Evolutionary conservation across 1,140 invertebrate genomes (phyloP).

Genomic region (Caenorhabditis elegans): WBcel235 BX284602.5:5275001-5275500

Average conservation of each 20-base stretch:
- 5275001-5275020: no score
- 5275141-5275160: neutral
- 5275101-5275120: neutral
- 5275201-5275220: neutral
- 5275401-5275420: no score
- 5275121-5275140: neutral
- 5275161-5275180: neutral
- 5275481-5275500: no score
- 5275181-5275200: conserved; percentile 15
- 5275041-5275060: neutral
- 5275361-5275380: neutral
- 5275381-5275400: no score
- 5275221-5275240: neutral
- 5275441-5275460: no score
- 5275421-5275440: no score
- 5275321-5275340: neutral
- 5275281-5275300: neutral
- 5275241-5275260: neutral
- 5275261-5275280: no score
- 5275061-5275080: conserved; percentile 15
- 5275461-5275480: no score
- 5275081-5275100: conserved; percentile 20
- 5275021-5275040: neutral
- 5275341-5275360: conserved; percentile 8
- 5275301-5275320: neutral